Conservation (phyloP, 2,797 vertebrate genomes). For the Cryptoprocta ferox region DNA sequence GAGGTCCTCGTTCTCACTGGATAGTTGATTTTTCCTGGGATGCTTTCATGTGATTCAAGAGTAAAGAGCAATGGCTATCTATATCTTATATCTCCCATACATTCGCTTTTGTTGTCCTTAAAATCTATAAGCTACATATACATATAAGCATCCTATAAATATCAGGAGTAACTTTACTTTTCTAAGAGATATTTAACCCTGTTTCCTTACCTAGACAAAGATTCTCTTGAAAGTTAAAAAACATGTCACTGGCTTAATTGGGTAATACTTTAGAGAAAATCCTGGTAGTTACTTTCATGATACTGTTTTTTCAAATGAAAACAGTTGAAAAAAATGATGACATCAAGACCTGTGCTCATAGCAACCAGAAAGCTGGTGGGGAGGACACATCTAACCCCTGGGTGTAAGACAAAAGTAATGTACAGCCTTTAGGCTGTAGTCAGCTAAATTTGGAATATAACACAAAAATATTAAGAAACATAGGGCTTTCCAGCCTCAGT, state of each 20-base stretch:
- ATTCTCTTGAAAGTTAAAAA: neutral
- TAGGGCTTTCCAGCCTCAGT: slow-evolving; percentile 54
- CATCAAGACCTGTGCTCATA: slow-evolving; percentile 47
- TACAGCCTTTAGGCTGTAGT: slow-evolving; percentile 54
- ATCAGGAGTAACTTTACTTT: neutral
- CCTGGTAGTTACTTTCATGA: neutral
- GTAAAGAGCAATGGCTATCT: neutral
- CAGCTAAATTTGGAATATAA: slow-evolving; percentile 69
- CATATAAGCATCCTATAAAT: neutral
- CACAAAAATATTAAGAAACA: slow-evolving; percentile 15
- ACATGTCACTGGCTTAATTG: neutral
- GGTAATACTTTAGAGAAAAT: neutral
- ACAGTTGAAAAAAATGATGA: slow-evolving; percentile 20
- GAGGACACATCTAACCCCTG: slow-evolving; percentile 23
- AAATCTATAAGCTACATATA: neutral
- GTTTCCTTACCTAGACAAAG: slow-evolving; percentile 2
- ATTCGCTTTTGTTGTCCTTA: neutral
- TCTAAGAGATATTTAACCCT: neutral
- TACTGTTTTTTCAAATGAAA: slow-evolving; percentile 38
- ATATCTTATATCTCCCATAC: neutral
- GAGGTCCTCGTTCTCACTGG: neutral
- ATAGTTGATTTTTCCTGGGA: neutral
- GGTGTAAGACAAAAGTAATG: neutral
- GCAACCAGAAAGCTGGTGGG: slow-evolving; percentile 44
- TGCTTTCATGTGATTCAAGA: neutral